A percentile compares a stretch with the other conserved stretches of the same genome.
Evolutionary conservation across 1,140 invertebrate genomes (phyloP).

Genomic region (Odontomachus brunneus): DNA sequence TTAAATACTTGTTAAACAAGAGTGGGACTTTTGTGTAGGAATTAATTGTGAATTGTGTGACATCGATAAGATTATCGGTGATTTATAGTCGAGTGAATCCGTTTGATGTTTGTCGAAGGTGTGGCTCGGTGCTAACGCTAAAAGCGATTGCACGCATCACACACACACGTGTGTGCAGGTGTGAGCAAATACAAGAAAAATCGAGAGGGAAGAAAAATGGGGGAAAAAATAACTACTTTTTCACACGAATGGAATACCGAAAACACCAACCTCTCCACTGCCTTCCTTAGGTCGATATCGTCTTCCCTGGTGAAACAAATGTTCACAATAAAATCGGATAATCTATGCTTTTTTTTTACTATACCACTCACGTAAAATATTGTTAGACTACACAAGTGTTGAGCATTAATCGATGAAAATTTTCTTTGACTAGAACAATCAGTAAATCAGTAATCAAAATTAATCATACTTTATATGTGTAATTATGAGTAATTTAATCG

Average conservation of each 20-base stretch:
- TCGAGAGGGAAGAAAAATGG: neutral
- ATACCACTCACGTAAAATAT: neutral
- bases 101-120: conserved; percentile 1
- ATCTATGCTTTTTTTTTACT: neutral
- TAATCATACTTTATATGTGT: too few relatives aligned
- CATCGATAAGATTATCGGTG: neutral
- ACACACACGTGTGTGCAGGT: neutral
- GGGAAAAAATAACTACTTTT: conserved; percentile 18
- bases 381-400: neutral
- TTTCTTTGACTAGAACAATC: too few relatives aligned
- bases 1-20: neutral
- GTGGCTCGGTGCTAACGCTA: neutral
- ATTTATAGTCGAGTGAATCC: neutral
- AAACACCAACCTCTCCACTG: conserved; percentile 80
- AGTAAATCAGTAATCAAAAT: too few relatives aligned
- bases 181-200: neutral
- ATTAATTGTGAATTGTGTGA: conserved; percentile 6
- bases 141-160: neutral
- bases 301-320: conserved; percentile 76
- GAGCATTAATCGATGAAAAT: too few relatives aligned
- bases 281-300: conserved; percentile 74
- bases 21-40: neutral
- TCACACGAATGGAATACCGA: conserved; percentile 60
- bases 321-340: conserved; percentile 28
- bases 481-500: too few relatives aligned